Conservation (phyloP, 2,113 vertebrate species). For the Equus przewalskii region DNA sequence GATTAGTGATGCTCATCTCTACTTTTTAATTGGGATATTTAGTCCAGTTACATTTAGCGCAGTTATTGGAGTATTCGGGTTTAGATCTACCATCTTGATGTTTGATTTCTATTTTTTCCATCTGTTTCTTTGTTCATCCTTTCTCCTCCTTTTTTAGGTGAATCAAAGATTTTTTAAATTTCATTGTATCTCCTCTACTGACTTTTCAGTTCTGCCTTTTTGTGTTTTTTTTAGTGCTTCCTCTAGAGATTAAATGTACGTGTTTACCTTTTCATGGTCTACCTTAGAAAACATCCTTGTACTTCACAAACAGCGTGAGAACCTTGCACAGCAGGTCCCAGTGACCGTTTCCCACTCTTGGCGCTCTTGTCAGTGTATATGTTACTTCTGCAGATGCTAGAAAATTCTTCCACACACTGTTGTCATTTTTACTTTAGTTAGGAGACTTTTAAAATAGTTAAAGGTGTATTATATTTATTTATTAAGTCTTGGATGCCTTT, state of each 20-base stretch:
- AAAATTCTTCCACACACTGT: neutral
- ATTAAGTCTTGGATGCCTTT: neutral
- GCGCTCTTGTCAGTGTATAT: neutral
- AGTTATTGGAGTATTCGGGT: neutral
- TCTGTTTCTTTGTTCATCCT: neutral
- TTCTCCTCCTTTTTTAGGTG: neutral
- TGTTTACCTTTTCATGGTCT: neutral
- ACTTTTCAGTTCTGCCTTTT: neutral
- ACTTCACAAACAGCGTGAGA: neutral
- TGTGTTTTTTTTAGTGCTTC: neutral
- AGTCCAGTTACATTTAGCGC: neutral
- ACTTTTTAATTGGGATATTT: neutral
- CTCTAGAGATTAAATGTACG: neutral
- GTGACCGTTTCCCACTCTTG: neutral
- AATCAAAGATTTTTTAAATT: neutral
- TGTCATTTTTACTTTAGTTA: neutral
- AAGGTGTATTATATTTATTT: neutral
- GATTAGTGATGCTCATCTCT: neutral
- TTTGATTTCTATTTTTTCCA: neutral
- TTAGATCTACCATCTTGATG: neutral
- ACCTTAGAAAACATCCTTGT: neutral
- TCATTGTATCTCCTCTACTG: neutral
- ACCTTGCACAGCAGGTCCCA: neutral
- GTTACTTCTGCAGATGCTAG: neutral
- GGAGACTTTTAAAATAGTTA: neutral